Evolutionary conservation across 2,113 vertebrate species (phyloP), one percentile per base, ranked within the genome.

Genomic region (Nansenia antarctica): DNA sequence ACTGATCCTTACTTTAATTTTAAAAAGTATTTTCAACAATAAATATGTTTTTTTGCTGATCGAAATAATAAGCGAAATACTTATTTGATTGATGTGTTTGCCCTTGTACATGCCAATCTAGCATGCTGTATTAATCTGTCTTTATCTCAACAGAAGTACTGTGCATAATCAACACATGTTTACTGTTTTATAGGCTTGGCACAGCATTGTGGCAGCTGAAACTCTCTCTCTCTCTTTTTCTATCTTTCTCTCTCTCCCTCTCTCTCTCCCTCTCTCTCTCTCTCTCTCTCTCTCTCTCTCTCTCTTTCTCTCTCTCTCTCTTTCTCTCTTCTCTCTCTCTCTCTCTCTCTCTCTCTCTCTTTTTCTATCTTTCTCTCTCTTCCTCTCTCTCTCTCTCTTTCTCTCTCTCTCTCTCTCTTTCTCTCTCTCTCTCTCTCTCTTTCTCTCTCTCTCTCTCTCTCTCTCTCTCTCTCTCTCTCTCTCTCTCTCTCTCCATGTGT

Each of bases 201-300:
- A 52, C 3, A 1, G 30, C 1, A 27, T 59, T 31, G 49, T 39
- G 29, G 42, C 69, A 68, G 52, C 68, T 66, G 68, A 57, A 68
- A 57, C 37, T 22, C 26, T 22, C 35, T 68, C 57, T 24, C 8
- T 67, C 49, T 52, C 20, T 52, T 7, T 52, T 18, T 42, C n/a
- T n/a, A n/a, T n/a, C 14, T 49, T 11, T 49, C 45, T 49, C 18
- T n/a, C n/a, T n/a, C n/a, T n/a, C n/a, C n/a, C n/a, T n/a, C n/a
- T n/a, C 37, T 22, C 26, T 22, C 35, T 68, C 57, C 18, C 8
- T 67, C 49, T 52, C 20, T 52, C 9, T 52, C 39, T 42, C n/a
- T n/a, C n/a, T n/a, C 14, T 49, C 7, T 49, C 45, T 49, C 18
- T n/a, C 37, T 22, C 26, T 22, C 35, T 68, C 57, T 24, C 8